Evolutionary conservation across 2,888 invertebrate genomes (phyloP).

Genomic region (Apotomis betuletana): DNA sequence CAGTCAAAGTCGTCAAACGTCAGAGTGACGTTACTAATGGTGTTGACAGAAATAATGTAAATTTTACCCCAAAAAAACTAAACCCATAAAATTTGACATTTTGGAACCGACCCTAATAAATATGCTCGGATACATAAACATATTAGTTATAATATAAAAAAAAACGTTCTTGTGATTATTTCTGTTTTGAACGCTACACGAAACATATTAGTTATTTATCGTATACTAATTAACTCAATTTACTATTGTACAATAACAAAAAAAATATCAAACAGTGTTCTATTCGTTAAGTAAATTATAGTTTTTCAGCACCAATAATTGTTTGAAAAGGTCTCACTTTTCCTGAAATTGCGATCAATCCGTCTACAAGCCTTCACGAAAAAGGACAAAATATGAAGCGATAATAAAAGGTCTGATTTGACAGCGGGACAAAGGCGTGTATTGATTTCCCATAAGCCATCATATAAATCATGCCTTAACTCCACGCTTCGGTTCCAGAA

Average conservation of each 20-base stretch:
- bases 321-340: conserved; percentile 1
- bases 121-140: no score
- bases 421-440: conserved; percentile 45
- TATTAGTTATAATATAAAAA: no score
- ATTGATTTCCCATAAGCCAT: conserved; percentile 63
- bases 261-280: no score
- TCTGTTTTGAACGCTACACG: no score
- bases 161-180: no score
- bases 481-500: conserved; percentile 43
- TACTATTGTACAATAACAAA: no score
- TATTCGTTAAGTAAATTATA: no score
- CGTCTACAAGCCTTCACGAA: conserved; percentile 12
- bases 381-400: conserved; percentile 28
- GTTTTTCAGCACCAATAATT: no score
- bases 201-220: no score
- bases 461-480: conserved; percentile 55
- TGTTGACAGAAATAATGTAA: conserved; percentile 9
- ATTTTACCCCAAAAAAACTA: conserved; percentile 3
- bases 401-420: conserved; percentile 47
- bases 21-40: conserved; percentile 67
- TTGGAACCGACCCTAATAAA: neutral
- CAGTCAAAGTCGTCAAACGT: neutral
- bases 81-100: neutral
- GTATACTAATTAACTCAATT: no score
- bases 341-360: conserved; percentile 11